A percentile compares a stretch with the other conserved stretches of the same genome.
phyloP scores from a whole-genome alignment of 2,888 invertebrate genomes.

The Rotaria sp. region DNA sequence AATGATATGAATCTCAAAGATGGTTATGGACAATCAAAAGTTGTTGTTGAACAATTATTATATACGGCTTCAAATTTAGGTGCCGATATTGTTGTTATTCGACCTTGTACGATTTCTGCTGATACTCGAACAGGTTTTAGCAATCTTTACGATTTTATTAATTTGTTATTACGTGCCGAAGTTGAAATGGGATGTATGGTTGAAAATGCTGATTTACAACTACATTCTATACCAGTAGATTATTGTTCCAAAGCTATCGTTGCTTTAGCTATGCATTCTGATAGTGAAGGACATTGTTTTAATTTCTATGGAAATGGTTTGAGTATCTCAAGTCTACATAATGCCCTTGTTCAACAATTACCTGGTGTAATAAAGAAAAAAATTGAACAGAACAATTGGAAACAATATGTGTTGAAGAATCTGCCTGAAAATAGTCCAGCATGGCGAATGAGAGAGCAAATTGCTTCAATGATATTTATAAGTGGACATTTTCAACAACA shows the following conservation, averaged over 20 bases:
- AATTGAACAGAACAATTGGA: neutral
- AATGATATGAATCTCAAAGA: neutral
- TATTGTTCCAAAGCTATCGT: neutral
- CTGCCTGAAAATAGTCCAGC: neutral
- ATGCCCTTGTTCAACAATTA: neutral
- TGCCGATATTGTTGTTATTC: neutral
- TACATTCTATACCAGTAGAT: slow-evolving; percentile 21
- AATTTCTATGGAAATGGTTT: slow-evolving; percentile 12
- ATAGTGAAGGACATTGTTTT: neutral
- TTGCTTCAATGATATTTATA: neutral
- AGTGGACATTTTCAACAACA: neutral
- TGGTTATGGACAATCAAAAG: slow-evolving; percentile 22
- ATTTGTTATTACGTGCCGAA: neutral
- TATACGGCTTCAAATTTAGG: neutral
- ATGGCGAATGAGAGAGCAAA: neutral
- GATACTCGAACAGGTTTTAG: neutral
- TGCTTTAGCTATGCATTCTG: neutral
- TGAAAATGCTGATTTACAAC: neutral
- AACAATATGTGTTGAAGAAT: neutral
- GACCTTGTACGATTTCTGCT: neutral
- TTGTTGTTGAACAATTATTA: neutral
- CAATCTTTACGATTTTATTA: neutral
- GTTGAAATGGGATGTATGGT: neutral
- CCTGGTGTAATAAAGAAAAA: neutral
- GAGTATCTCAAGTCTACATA: neutral